These are phyloP conservation scores for Notarius quadriscutis DNA, from an alignment of 2,113 vertebrate genomes.

Conservation along the genomic window DNA sequence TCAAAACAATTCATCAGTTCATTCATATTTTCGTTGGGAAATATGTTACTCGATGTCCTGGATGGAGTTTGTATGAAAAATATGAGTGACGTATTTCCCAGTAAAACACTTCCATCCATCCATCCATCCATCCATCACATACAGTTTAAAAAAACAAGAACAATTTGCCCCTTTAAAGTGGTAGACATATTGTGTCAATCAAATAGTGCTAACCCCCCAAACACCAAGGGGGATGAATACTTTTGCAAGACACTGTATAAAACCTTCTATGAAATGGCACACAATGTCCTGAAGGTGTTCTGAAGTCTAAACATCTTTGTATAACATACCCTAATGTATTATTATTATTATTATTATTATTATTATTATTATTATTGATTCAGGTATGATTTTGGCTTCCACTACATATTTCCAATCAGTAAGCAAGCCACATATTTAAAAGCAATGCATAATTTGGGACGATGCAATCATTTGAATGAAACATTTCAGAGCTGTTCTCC, in stretches of 20 bases:
- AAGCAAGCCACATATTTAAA: not conserved
- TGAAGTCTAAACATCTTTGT: not conserved
- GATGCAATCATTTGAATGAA: not conserved
- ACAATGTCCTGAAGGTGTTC: not conserved
- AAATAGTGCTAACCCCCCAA: too few species aligned
- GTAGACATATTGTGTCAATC: too few species aligned
- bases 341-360: not conserved
- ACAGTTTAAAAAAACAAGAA: not conserved
- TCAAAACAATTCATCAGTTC: too few species aligned
- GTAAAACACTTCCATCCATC: too few species aligned
- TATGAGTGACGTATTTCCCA: too few species aligned
- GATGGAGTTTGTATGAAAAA: too few species aligned
- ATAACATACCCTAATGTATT: conserved; percentile 15
- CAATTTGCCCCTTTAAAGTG: too few species aligned
- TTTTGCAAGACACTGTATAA: too few species aligned
- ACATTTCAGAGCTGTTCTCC: not conserved
- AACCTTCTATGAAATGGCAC: not conserved
- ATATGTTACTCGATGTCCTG: too few species aligned
- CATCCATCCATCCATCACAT: too few species aligned
- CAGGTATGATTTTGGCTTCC: not conserved
- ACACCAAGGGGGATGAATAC: too few species aligned
- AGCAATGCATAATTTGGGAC: not conserved
- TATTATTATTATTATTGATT: not conserved
- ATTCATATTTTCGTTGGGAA: too few species aligned
- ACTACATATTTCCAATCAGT: not conserved